Conservation (phyloP, 2,888 invertebrate genomes). For the Cabera pusaria region DNA sequence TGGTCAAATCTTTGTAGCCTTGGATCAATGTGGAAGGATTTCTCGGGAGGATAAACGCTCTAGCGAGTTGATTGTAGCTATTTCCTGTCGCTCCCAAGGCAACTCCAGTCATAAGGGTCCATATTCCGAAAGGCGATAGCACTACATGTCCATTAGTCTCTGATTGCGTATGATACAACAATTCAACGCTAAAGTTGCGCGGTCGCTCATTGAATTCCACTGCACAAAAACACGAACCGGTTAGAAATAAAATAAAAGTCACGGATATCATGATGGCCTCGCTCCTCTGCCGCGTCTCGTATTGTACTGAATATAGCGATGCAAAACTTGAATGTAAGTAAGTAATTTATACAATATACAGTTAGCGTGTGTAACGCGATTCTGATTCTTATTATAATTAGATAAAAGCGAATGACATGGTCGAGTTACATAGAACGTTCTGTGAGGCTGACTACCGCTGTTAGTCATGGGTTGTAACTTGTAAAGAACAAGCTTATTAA, state of each 20-base stretch:
- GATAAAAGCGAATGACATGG: slow-evolving; percentile 17
- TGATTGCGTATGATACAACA: slow-evolving; percentile 63
- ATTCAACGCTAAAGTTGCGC: slow-evolving; percentile 70
- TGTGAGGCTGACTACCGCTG: slow-evolving; percentile 22
- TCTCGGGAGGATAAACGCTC: slow-evolving; percentile 62
- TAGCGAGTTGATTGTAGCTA: slow-evolving; percentile 56
- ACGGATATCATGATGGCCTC: slow-evolving; percentile 54
- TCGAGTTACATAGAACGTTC: not conserved
- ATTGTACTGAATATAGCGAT: slow-evolving; percentile 54
- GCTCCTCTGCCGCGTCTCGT: slow-evolving; percentile 49
- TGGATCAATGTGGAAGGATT: slow-evolving; percentile 44
- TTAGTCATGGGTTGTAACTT: slow-evolving; percentile 7
- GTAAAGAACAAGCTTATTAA: slow-evolving; percentile 4
- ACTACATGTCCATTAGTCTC: slow-evolving; percentile 69
- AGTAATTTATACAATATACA: slow-evolving; percentile 49
- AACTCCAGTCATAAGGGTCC: slow-evolving; percentile 75
- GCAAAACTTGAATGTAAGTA: slow-evolving; percentile 53
- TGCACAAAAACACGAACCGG: slow-evolving; percentile 54
- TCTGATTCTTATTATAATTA: slow-evolving; percentile 20
- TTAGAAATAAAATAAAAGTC: slow-evolving; percentile 46
- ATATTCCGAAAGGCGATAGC: slow-evolving; percentile 76
- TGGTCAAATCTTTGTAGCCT: slow-evolving; percentile 59
- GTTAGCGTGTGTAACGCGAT: slow-evolving; percentile 20
- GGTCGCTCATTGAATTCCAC: slow-evolving; percentile 65
- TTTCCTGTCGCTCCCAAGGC: slow-evolving; percentile 65